Base-by-base conservation (phyloP, 2,797 vertebrate species). In the Masticophis lateralis region DNA sequence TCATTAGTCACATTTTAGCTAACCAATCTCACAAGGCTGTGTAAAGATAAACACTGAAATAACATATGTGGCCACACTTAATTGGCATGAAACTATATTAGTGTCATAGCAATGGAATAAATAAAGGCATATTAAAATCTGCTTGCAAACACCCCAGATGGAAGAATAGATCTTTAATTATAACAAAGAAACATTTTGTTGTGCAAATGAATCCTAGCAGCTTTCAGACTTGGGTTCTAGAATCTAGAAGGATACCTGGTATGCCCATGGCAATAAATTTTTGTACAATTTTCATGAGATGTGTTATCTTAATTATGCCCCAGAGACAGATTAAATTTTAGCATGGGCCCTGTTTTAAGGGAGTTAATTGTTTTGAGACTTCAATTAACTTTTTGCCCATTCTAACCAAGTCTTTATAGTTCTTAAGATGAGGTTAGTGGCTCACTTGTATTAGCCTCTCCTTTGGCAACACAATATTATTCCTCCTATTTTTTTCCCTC, bases 291-390 rank as follows among this genome's bases (percentile, higher is more conserved):
- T 95, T 94, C 94, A 95, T 93, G 94, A 95, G 91, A 96, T 96
- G 94, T 87, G 91, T 95, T 96, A 93, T 93, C 93, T 96, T 93
- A 95, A 93, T 91, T 95, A 95, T 93, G 88, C 91, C 94, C 94
- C 93, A 93, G 32, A 94, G 59, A 87, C 69, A 89, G 93, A 87
- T 96, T 96, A 93, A 92, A 92, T 93, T 95, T 95, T 93, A 95
- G 91, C 92, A 92, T 59, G 91, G 94, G 93, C 22, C 56, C 96
- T 94, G 96, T 25, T 88, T 96, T 95, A 96, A 95, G 96, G 74
- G 83, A 92, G 91, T 93, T 97, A 96, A 96, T 96, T 96, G 95
- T 2, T 88, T 83, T 59, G 94, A 95, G 59, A 92, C n/a, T 74
- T 95, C 93, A 32, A 16, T 79, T 90, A 27, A 92, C 94, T 91